These are phyloP conservation scores for Parauchenoglanis ngamensis DNA, from an alignment of 2,797 vertebrate genomes.

Conservation along the genomic window DNA sequence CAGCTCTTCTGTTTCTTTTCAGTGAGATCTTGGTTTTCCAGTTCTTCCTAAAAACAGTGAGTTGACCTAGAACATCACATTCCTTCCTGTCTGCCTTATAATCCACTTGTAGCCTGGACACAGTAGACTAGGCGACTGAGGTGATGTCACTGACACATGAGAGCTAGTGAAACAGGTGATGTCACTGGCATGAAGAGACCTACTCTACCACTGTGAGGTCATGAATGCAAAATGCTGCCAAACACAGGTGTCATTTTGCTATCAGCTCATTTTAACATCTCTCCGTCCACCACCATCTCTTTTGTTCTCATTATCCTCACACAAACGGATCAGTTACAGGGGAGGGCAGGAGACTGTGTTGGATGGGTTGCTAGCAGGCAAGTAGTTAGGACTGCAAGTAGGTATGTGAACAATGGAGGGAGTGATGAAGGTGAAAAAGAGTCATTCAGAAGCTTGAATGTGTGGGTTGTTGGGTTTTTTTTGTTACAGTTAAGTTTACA, in stretches of 20 bases:
- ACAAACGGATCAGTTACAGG: constrained; percentile 9
- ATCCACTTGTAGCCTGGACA: neutral
- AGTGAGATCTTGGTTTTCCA: neutral
- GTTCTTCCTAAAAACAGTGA: neutral
- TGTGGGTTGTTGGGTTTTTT: neutral
- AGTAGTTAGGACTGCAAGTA: neutral
- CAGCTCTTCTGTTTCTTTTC: neutral
- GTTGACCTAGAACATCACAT: constrained; percentile 19
- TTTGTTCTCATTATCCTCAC: neutral
- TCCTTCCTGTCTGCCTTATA: constrained; percentile 30
- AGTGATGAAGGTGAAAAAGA: neutral
- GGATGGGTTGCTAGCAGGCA: neutral
- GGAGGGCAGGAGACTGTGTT: neutral
- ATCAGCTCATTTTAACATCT: constrained; percentile 1
- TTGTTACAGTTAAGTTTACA: neutral
- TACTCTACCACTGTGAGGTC: constrained; percentile 34
- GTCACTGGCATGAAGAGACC: constrained; percentile 28
- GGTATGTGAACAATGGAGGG: neutral
- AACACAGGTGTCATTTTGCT: constrained; percentile 19
- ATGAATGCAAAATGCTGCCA: constrained; percentile 11
- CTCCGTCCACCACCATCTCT: constrained; percentile 1
- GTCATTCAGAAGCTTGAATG: neutral
- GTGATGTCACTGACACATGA: constrained; percentile 21
- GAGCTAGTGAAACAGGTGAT: constrained; percentile 22
- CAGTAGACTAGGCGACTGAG: neutral